A percentile compares a stretch with the other conserved stretches of the same genome.
These are phyloP conservation scores for Urocynchramus pylzowi DNA, from an alignment of 2,113 vertebrate species.

Conservation along the genomic window DNA sequence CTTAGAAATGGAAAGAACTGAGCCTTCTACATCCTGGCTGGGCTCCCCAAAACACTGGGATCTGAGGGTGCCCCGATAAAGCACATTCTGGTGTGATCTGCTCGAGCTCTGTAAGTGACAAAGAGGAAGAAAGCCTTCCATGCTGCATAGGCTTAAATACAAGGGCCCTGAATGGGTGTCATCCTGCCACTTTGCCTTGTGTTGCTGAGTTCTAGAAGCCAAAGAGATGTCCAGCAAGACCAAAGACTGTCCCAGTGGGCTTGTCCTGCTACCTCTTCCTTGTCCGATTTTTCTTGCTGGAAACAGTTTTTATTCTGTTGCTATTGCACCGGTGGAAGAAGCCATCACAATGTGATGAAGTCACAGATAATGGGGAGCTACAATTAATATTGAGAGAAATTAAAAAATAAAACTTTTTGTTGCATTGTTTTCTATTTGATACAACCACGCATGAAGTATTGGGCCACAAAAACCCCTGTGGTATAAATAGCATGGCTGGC, in stretches of 20 bases:
- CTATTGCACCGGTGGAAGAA: neutral
- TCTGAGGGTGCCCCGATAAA: neutral
- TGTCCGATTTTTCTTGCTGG: neutral
- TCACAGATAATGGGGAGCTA: neutral
- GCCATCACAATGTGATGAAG: neutral
- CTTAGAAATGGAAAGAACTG: neutral
- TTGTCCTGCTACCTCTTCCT: neutral
- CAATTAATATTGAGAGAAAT: neutral
- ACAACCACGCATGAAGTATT: neutral
- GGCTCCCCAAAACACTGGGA: neutral
- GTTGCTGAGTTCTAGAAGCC: neutral
- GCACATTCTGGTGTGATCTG: neutral
- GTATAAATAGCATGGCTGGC: neutral
- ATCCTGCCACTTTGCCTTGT: neutral
- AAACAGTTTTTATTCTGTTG: neutral
- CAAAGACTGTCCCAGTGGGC: neutral
- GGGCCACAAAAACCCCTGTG: neutral
- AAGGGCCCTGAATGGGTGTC: neutral
- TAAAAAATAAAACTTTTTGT: neutral
- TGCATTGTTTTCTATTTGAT: neutral
- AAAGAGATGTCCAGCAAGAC: neutral
- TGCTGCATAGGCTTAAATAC: neutral
- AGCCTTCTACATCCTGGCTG: neutral
- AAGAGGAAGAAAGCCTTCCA: neutral
- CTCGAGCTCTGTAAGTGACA: neutral